Conservation (phyloP, 2,113 vertebrate genomes). For the Ciconia boyciana region DNA sequence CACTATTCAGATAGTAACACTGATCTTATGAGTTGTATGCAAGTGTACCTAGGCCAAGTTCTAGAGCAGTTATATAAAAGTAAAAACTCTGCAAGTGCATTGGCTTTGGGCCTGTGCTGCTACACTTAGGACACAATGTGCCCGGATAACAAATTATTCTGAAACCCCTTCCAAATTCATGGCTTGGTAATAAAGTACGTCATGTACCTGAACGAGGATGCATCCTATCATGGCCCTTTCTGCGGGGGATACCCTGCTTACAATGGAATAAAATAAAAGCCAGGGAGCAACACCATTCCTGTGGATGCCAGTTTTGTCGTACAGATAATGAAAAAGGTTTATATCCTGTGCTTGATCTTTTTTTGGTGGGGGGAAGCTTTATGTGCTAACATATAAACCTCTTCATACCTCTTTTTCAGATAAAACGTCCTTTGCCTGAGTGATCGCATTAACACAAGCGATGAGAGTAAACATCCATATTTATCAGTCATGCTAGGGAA, state of each 20-base stretch:
- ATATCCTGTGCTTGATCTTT: neutral
- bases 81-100: neutral
- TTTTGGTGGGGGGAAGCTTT: neutral
- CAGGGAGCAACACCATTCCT: neutral
- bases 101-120: neutral
- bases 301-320: neutral
- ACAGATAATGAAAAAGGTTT: neutral
- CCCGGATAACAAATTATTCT: neutral
- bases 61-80: neutral
- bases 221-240: neutral
- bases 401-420: neutral
- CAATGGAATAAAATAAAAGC: neutral
- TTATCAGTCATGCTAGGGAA: neutral
- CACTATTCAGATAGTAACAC: neutral
- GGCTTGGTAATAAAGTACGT: neutral
- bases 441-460: neutral
- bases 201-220: neutral
- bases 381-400: neutral
- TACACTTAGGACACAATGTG: neutral
- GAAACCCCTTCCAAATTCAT: neutral
- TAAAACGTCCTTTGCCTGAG: neutral
- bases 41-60: neutral
- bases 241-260: rapidly evolving
- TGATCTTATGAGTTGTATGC: neutral
- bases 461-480: neutral